Percentiles rank a stretch among this genome's conserved stretches.
Conservation (phyloP, 2,888 invertebrate genomes). For the Coelinius sp. region DNA sequence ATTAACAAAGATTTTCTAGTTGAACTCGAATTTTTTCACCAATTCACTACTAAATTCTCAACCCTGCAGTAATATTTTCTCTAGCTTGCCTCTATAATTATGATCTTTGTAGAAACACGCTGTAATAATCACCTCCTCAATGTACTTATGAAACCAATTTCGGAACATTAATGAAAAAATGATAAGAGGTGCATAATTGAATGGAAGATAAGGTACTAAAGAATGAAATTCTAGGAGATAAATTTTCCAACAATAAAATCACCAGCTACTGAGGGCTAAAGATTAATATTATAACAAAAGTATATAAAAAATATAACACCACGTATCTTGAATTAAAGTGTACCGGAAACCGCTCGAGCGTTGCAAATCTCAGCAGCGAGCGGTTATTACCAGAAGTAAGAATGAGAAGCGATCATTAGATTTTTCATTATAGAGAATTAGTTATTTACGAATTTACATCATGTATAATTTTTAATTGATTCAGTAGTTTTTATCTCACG, state of each 20-base stretch:
- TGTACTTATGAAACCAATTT: constrained; percentile 1
- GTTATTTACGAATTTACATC: neutral
- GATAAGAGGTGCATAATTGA: neutral
- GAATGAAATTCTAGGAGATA: neutral
- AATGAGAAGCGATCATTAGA: constrained; percentile 34
- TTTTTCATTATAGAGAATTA: neutral
- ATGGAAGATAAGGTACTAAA: neutral
- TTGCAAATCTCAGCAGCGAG: constrained; percentile 42
- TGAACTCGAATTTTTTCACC: neutral
- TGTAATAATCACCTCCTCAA: neutral
- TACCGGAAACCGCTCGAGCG: constrained; percentile 41
- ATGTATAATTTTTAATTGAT: neutral
- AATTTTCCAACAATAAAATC: neutral
- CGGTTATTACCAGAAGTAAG: constrained; percentile 42
- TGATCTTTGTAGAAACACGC: neutral
- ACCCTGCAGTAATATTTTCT: neutral
- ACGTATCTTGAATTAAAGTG: constrained; percentile 45
- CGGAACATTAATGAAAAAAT: neutral
- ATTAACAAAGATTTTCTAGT: neutral
- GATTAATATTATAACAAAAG: constrained; percentile 11
- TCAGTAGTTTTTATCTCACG: neutral
- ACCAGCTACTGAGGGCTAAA: neutral
- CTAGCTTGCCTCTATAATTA: constrained; percentile 1
- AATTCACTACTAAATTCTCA: neutral
- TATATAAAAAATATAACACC: constrained; percentile 32